phyloP scores from a whole-genome alignment of 2,797 vertebrate species.

The Peromyscus aztecus region DNA sequence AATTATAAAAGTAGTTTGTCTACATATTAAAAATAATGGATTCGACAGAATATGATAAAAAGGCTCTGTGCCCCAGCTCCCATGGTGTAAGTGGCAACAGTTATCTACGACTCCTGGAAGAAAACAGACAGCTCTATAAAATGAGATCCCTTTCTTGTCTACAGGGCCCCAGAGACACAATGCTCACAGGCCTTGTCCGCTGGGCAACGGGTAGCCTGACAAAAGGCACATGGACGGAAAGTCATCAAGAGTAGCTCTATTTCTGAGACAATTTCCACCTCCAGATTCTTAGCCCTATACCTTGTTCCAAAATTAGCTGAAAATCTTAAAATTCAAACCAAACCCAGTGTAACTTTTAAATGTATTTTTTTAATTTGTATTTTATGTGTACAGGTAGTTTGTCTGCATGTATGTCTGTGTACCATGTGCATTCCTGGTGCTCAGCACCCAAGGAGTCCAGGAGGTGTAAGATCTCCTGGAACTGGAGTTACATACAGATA shows the following conservation, averaged over 20 bases:
- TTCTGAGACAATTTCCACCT: neutral
- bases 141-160: neutral
- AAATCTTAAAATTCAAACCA: conserved; percentile 1
- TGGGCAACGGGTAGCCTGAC: too few relatives aligned
- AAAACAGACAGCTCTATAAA: neutral
- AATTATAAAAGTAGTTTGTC: neutral
- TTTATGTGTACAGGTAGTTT: neutral
- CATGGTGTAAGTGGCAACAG: rapidly evolving
- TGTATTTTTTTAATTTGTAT: neutral
- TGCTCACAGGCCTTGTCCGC: neutral
- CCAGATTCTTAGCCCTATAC: neutral
- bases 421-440: neutral
- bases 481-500: neutral
- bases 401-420: neutral
- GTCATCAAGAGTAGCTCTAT: rapidly evolving
- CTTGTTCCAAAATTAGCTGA: neutral
- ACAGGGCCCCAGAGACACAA: neutral
- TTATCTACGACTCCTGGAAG: neutral
- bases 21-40: neutral
- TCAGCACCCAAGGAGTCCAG: neutral
- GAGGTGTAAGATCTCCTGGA: neutral
- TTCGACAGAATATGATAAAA: neutral
- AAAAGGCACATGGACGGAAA: too few relatives aligned
- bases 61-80: too few relatives aligned
- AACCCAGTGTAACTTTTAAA: neutral